A percentile compares a stretch with the other conserved stretches of the same genome.
Conservation (phyloP, 2,888 invertebrate species). For the Acanthopleura granulata region DNA sequence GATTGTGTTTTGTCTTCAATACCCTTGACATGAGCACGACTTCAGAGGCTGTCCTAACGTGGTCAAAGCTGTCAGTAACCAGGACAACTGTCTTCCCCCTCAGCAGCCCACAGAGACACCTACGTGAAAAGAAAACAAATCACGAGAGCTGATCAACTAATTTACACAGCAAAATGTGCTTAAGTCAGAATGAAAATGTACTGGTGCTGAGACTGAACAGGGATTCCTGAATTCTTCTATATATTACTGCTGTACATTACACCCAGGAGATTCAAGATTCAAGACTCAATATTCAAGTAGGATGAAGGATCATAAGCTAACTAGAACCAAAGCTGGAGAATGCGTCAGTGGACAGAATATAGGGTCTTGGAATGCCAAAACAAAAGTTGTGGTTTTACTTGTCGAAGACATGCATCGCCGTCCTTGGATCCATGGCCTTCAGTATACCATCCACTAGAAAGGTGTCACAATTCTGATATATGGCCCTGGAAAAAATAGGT, state of each 20-base stretch:
- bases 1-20: too few relatives aligned
- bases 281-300: too few relatives aligned
- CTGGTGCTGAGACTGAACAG: too few relatives aligned
- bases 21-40: constrained; percentile 47
- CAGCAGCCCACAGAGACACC: constrained; percentile 47
- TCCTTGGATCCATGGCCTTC: constrained; percentile 41
- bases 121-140: constrained; percentile 21
- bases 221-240: too few relatives aligned
- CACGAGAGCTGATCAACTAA: too few relatives aligned
- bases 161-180: too few relatives aligned
- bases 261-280: too few relatives aligned
- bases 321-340: too few relatives aligned
- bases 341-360: too few relatives aligned
- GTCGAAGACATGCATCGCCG: constrained; percentile 47
- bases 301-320: too few relatives aligned
- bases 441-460: constrained; percentile 51
- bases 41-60: constrained; percentile 40
- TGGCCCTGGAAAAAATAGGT: constrained; percentile 37
- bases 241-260: too few relatives aligned
- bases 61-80: constrained; percentile 43
- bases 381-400: constrained; percentile 30
- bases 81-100: constrained; percentile 43
- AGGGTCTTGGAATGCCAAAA: neutral
- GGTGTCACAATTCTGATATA: constrained; percentile 48
- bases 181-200: too few relatives aligned